These are phyloP conservation scores for Anniella stebbinsi DNA, from an alignment of 2,797 vertebrate genomes.

Conservation along the genomic window DNA sequence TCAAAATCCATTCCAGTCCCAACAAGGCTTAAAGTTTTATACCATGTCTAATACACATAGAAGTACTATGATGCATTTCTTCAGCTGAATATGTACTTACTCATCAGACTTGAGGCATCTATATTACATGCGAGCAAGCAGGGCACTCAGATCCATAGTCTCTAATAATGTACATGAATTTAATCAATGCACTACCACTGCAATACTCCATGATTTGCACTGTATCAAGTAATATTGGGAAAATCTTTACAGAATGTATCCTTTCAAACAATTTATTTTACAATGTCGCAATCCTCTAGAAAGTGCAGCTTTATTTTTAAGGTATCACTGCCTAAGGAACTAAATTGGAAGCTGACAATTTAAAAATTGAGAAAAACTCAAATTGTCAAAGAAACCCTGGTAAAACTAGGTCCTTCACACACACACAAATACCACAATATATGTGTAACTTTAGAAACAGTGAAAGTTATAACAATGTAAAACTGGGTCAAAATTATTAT, in stretches of 20 bases:
- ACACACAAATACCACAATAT: constrained; percentile 46
- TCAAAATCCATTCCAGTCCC: not conserved
- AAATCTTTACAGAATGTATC: constrained; percentile 13
- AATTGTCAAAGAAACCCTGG: constrained; percentile 40
- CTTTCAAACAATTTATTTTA: not conserved
- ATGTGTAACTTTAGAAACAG: constrained; percentile 61
- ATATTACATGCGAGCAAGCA: not conserved
- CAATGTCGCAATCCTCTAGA: not conserved
- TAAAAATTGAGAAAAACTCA: constrained; percentile 30
- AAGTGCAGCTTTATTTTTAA: constrained; percentile 27
- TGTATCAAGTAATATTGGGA: not conserved
- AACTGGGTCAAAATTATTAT: constrained; percentile 42
- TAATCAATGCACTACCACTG: not conserved
- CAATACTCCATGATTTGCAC: not conserved
- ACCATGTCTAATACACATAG: not conserved
- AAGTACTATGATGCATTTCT: not conserved
- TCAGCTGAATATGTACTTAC: not conserved
- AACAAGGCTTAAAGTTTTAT: not conserved
- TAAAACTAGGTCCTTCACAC: constrained; percentile 28
- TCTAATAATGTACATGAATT: not conserved
- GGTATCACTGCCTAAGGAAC: not conserved
- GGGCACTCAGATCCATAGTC: not conserved
- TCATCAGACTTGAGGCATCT: not conserved
- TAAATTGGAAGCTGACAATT: constrained; percentile 30
- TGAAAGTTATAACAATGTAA: constrained; percentile 46